A percentile compares a stretch with the other conserved stretches of the same genome.
These are phyloP conservation scores for Percina caprodes DNA, from an alignment of 2,113 vertebrate genomes.

Conservation along the genomic window DNA sequence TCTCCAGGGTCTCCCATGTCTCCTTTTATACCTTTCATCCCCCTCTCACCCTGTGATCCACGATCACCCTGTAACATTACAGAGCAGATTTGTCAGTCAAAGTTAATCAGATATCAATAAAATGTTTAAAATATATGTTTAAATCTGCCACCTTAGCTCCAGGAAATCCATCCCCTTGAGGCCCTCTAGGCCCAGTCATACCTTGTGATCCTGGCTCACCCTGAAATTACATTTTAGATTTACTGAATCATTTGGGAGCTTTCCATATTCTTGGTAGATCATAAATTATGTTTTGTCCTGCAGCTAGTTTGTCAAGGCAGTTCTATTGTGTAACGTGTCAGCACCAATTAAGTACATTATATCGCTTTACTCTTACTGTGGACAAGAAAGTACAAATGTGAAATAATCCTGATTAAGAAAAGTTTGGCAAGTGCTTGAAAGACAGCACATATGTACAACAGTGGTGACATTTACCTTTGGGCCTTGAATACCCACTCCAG, in stretches of 20 bases:
- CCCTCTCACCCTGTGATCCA: slow-evolving; percentile 88
- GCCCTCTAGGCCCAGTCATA: slow-evolving; percentile 89
- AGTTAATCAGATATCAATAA: background rate
- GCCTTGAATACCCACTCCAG: slow-evolving; percentile 90
- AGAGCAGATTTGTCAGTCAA: slow-evolving; percentile 7
- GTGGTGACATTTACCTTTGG: slow-evolving; percentile 84
- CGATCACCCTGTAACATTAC: slow-evolving; percentile 85
- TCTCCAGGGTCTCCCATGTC: slow-evolving; percentile 87
- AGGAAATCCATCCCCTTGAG: slow-evolving; percentile 88
- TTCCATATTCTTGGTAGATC: background rate
- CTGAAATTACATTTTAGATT: slow-evolving; percentile 74
- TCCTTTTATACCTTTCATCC: slow-evolving; percentile 88
- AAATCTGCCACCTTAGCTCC: slow-evolving; percentile 87
- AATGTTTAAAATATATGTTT: background rate
- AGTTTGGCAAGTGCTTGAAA: background rate
- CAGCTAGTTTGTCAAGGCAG: slow-evolving; percentile 2
- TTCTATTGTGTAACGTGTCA: slow-evolving; percentile 23
- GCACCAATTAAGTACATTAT: background rate
- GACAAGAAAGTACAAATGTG: background rate
- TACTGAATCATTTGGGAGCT: background rate
- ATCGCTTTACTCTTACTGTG: background rate
- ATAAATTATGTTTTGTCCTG: slow-evolving; percentile 41
- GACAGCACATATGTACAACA: background rate
- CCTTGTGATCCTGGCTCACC: slow-evolving; percentile 90
- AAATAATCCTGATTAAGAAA: background rate